Evolutionary conservation across 1,140 invertebrate species (phyloP), one percentile per base, ranked within the genome.

Genomic region (Vanessa tameamea): DNA sequence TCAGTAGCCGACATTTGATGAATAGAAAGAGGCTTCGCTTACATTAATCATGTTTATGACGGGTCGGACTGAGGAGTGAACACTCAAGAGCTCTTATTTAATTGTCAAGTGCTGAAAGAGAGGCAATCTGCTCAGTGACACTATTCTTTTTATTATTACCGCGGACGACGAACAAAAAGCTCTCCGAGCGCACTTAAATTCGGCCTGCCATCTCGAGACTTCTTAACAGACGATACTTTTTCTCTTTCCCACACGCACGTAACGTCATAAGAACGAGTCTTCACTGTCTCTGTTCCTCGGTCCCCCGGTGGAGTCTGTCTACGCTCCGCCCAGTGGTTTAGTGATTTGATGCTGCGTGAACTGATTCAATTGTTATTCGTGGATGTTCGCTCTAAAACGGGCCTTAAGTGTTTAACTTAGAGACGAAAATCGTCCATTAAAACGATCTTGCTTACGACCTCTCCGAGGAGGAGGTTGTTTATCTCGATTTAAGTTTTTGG

Each of bases 291-390:
- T 89, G 77, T 91, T 82, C 69, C 82, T 68, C 87, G 67, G 77
- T 81, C 85, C 85, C 88, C 84, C 87, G 83, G 87, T 78, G 89
- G 90, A 90, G 89, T 89, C 89, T 86, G 90, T 80, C 83, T 84
- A 86, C 83, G 89, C 90, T 86, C 90, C 90, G 90, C 90, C 90
- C 90, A 90, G 88, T 89, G 91, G 89, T 92, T 92, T 92, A 92
- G 91, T 92, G 89, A 92, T 91, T 92, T 92, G 91, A 92, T 92
- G 91, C 91, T 92, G 91, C 89, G 91, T 92, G 87, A 92, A 92
- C 89, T 92, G 91, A 92, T 92, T 92, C 91, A 92, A 92, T 92
- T 91, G 91, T 91, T 89, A 82, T 86, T 77, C 73, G 78, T 78
- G 68, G 64, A 78, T 74, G 79, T 68, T 75, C 82, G 72, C 80